A percentile compares a stretch with the other conserved stretches of the same genome.
phyloP scores from a whole-genome alignment of 2,888 invertebrate genomes.

The Latrodectus elegans region DNA sequence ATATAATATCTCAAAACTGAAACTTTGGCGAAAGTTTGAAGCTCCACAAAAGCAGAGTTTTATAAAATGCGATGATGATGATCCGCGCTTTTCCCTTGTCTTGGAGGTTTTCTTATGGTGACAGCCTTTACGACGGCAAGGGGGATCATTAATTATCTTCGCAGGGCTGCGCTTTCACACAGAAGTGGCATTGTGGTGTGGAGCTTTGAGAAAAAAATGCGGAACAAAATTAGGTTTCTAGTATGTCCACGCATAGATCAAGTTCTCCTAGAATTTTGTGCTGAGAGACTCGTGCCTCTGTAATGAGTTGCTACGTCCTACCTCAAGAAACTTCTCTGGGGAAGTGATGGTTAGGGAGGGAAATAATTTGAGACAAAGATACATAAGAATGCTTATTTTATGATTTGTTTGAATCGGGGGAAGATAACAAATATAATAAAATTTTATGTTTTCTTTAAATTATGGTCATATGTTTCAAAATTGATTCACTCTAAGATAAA shows the following conservation, averaged over 20 bases:
- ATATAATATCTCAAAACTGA: background rate
- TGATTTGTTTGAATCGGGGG: no score
- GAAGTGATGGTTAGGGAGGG: no score
- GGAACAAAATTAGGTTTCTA: background rate
- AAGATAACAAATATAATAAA: no score
- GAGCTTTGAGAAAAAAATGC: background rate
- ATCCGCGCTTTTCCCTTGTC: background rate
- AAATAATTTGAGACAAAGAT: no score
- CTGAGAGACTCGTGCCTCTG: background rate
- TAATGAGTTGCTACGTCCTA: background rate
- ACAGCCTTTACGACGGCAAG: background rate
- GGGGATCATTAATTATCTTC: slow-evolving; percentile 11
- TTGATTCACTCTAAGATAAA: no score
- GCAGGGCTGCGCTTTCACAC: background rate
- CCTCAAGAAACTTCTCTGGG: background rate
- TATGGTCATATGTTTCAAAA: no score
- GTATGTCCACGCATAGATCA: background rate
- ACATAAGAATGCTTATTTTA: no score
- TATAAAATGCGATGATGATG: background rate
- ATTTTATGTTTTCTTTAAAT: no score
- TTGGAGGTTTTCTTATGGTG: background rate
- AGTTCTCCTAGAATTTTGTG: background rate
- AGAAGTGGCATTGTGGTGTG: slow-evolving; percentile 15
- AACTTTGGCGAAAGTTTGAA: background rate
- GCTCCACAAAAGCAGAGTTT: background rate